Evolutionary conservation across 2,113 vertebrate species (phyloP).

Genomic region (Microcebus griseorufus): DNA sequence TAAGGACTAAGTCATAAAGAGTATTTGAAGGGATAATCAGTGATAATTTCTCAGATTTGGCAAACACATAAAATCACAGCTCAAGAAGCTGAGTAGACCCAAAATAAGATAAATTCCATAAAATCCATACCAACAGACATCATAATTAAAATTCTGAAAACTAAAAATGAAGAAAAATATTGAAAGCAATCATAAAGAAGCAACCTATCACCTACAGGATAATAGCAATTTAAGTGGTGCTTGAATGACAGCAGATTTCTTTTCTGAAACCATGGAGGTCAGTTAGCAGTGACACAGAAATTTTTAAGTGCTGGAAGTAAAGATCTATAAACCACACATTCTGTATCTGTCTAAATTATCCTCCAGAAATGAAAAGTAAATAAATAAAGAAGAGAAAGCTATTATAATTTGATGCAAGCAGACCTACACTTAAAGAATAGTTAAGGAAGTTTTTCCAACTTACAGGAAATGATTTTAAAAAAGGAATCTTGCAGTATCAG

Average conservation of each 20-base stretch:
- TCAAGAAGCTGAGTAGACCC: not conserved
- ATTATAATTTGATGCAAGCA: not conserved
- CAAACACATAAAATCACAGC: not conserved
- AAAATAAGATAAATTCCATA: not conserved
- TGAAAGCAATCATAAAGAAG: not conserved
- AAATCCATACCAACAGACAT: not conserved
- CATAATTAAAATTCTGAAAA: not conserved
- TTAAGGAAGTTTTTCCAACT: not conserved
- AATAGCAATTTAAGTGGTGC: not conserved
- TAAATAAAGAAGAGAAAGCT: not conserved
- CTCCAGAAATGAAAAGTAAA: not conserved
- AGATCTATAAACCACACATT: not conserved
- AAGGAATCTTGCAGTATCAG: not conserved
- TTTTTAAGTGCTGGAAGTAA: not conserved
- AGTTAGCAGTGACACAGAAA: not conserved
- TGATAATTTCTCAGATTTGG: not conserved
- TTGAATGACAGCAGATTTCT: too few species aligned
- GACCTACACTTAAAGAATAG: not conserved
- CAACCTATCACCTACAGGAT: too few species aligned
- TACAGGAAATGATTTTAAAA: not conserved
- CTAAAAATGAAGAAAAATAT: not conserved
- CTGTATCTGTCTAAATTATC: not conserved
- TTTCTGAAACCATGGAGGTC: not conserved
- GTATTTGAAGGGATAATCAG: not conserved
- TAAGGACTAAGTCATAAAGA: not conserved